A percentile compares a stretch with the other conserved stretches of the same genome.
Evolutionary conservation across 2,113 vertebrate genomes (phyloP).

Genomic region (Cyanoderma ruficeps): DNA sequence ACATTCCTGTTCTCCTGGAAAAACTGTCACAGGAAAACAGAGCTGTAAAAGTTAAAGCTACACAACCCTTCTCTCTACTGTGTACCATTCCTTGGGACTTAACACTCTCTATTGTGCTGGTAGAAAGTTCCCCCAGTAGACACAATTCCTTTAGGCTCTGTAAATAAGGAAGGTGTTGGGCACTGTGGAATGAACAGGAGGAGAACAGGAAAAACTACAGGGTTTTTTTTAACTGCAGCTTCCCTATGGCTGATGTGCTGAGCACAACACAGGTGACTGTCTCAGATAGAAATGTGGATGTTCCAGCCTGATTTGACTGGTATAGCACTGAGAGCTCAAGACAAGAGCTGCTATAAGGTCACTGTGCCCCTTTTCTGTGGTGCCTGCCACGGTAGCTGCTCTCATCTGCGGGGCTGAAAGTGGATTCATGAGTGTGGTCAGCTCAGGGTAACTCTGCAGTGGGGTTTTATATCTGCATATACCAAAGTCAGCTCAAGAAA

Average conservation of each 20-base stretch:
- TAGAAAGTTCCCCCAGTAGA: background rate
- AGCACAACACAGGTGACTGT: background rate
- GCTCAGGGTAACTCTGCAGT: background rate
- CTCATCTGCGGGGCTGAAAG: background rate
- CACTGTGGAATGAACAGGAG: background rate
- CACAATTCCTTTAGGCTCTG: background rate
- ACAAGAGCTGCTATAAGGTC: background rate
- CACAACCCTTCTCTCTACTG: background rate
- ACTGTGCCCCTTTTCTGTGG: rapidly evolving
- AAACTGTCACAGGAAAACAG: background rate
- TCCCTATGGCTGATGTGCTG: background rate
- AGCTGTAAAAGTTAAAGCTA: background rate
- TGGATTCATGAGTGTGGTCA: background rate
- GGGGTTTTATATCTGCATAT: background rate
- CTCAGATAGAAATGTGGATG: background rate
- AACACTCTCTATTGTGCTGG: no score
- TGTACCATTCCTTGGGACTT: background rate
- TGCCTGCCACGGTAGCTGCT: background rate
- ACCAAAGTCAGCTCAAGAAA: background rate
- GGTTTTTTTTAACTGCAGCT: background rate
- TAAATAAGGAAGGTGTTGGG: background rate
- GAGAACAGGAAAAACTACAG: background rate
- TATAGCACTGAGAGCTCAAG: rapidly evolving
- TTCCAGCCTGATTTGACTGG: background rate
- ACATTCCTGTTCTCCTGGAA: background rate